phyloP scores from a whole-genome alignment of 2,113 vertebrate species.

The Pluvianellus socialis region DNA sequence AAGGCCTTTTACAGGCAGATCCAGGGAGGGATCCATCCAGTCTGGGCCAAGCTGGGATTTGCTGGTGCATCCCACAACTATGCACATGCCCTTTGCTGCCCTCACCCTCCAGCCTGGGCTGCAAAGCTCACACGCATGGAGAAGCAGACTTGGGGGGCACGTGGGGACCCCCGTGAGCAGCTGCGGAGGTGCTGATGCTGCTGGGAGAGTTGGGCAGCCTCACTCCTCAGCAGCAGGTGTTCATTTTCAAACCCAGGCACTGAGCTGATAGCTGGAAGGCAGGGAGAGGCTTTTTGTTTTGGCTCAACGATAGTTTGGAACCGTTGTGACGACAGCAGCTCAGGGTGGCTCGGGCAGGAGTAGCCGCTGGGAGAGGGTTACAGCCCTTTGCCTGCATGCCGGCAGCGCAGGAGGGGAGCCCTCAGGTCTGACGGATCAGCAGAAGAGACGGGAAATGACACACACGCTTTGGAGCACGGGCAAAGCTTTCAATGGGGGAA shows the following conservation, averaged over 20 bases:
- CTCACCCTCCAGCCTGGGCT: neutral
- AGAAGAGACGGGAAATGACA: constrained; percentile 35
- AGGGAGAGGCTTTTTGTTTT: neutral
- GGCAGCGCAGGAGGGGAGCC: neutral
- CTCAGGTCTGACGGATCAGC: neutral
- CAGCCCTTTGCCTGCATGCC: neutral
- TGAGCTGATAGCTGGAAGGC: neutral
- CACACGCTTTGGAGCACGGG: neutral
- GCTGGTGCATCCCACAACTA: neutral
- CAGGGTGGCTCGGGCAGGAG: neutral
- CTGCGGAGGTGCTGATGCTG: neutral
- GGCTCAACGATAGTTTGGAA: neutral
- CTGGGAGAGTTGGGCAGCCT: neutral
- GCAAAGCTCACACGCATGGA: neutral
- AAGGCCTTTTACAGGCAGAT: neutral
- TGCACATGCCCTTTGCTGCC: accelerated
- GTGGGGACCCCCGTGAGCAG: accelerated
- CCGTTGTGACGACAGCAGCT: neutral
- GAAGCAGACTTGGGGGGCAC: accelerated
- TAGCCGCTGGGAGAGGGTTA: neutral
- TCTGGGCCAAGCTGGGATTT: neutral
- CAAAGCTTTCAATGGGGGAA: neutral
- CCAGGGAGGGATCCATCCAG: accelerated
- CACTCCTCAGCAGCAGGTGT: accelerated
- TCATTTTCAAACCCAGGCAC: neutral